Conservation (phyloP, 1,140 invertebrate species). For the Diachasma alloeum region DNA sequence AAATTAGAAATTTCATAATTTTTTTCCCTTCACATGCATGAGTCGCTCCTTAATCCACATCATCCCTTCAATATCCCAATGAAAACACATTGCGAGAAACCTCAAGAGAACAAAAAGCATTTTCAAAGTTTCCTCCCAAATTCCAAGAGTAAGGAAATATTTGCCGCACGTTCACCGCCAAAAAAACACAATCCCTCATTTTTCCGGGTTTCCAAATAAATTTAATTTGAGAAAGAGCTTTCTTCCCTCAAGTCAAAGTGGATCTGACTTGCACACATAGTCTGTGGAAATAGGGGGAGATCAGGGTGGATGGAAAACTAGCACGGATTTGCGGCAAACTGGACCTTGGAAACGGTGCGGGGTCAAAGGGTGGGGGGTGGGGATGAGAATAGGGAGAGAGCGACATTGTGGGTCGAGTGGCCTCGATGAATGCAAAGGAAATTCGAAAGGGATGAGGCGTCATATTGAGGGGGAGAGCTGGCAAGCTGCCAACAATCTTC, state of each 20-base stretch:
- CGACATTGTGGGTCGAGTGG: constrained; percentile 38
- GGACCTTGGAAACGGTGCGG: constrained; percentile 16
- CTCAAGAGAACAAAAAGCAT: too few relatives aligned
- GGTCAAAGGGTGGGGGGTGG: not conserved
- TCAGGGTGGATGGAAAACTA: constrained; percentile 4
- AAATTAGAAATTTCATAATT: too few relatives aligned
- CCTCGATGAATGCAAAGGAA: constrained; percentile 36
- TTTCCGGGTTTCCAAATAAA: not conserved
- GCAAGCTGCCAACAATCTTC: constrained; percentile 47
- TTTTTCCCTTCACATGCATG: too few relatives aligned
- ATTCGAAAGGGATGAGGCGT: constrained; percentile 25
- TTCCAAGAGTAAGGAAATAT: too few relatives aligned
- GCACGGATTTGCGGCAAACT: constrained; percentile 17
- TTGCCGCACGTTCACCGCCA: not conserved
- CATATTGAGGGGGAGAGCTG: constrained; percentile 41
- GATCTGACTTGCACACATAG: not conserved
- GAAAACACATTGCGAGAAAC: too few relatives aligned
- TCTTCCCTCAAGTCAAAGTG: not conserved
- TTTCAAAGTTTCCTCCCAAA: too few relatives aligned
- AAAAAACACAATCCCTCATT: not conserved
- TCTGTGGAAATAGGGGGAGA: not conserved
- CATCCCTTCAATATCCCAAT: too few relatives aligned
- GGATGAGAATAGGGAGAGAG: not conserved
- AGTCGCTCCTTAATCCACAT: too few relatives aligned
- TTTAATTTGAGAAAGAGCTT: not conserved